Evolutionary conservation across 2,113 vertebrate species (phyloP).

Genomic region (Jaculus jaculus): DNA sequence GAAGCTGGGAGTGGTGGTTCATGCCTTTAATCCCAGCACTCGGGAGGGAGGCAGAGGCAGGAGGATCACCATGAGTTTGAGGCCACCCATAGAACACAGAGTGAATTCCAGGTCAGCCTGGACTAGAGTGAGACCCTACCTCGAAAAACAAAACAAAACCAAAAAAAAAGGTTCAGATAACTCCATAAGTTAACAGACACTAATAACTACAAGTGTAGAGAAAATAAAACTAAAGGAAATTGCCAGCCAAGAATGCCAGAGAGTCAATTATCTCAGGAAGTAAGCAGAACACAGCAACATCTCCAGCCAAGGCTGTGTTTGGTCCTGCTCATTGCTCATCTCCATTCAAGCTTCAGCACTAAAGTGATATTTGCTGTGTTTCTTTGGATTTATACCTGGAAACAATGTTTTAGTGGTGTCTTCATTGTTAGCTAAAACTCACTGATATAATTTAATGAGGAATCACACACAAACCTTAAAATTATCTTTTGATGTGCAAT

Average conservation of each 20-base stretch:
- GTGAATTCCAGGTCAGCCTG: too few species aligned
- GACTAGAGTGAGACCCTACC: too few species aligned
- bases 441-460: neutral
- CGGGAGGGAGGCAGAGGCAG: too few species aligned
- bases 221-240: neutral
- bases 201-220: neutral
- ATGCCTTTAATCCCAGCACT: too few species aligned
- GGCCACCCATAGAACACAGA: too few species aligned
- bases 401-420: neutral
- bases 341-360: neutral
- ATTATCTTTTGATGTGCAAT: neutral
- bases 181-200: neutral
- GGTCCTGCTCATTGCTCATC: neutral
- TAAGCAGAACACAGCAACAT: neutral
- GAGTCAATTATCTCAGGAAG: neutral
- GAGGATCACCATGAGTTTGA: too few species aligned
- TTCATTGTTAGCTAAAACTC: neutral
- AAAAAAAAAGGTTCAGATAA: too few species aligned
- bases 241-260: neutral
- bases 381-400: neutral
- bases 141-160: too few species aligned
- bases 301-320: neutral
- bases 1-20: too few species aligned
- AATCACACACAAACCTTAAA: neutral
- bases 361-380: neutral